phyloP scores from a whole-genome alignment of 2,113 vertebrate genomes.

The Maccullochella peelii region DNA sequence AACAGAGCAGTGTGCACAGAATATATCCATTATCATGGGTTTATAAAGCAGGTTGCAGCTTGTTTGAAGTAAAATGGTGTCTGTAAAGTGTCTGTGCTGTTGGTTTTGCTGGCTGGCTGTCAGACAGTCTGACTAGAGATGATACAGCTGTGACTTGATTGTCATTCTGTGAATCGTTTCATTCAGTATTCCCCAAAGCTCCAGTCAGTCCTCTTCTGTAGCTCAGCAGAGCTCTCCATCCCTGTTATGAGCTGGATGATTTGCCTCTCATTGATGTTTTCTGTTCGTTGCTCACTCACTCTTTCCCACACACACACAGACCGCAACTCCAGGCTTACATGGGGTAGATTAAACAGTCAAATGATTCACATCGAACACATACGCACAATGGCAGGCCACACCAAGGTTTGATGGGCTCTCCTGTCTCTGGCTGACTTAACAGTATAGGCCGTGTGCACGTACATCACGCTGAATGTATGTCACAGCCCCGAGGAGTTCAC shows the following conservation, averaged over 20 bases:
- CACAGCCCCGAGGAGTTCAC: conserved; percentile 63
- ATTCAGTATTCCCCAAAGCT: conserved; percentile 43
- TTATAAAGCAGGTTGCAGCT: neutral
- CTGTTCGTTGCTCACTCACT: neutral
- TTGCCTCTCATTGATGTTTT: conserved; percentile 27
- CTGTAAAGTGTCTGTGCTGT: neutral
- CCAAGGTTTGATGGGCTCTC: conserved; percentile 43
- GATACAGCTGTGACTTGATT: conserved; percentile 44
- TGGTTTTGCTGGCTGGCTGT: conserved; percentile 19
- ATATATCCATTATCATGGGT: neutral
- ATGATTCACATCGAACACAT: conserved; percentile 13
- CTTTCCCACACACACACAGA: neutral
- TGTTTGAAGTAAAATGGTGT: conserved; percentile 1
- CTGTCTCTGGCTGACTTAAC: conserved; percentile 47
- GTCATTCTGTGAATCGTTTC: conserved; percentile 45
- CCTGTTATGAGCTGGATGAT: conserved; percentile 8
- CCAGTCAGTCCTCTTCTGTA: conserved; percentile 33
- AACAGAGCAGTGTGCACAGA: conserved; percentile 9
- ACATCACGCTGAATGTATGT: conserved; percentile 68
- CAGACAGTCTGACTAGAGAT: conserved; percentile 30
- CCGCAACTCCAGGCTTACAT: neutral
- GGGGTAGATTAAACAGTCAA: conserved; percentile 31
- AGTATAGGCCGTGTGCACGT: conserved; percentile 26
- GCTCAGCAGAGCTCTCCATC: conserved; percentile 44
- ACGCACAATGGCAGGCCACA: conserved; percentile 33